Base-by-base conservation (phyloP, 2,888 invertebrate species). In the Tromatobia lineatoria region DNA sequence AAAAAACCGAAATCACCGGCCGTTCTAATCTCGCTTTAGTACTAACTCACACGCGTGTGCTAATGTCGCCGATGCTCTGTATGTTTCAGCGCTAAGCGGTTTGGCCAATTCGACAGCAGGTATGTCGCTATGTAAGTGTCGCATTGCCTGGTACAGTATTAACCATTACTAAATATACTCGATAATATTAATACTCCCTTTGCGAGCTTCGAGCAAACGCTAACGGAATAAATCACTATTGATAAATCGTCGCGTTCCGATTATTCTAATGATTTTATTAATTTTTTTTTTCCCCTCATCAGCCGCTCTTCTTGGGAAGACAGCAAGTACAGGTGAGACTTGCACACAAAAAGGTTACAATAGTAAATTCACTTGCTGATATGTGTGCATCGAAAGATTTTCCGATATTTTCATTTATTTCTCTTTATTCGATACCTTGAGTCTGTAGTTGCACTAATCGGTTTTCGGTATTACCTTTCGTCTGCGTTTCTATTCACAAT, bases 41-140 rank as follows among this genome's bases (percentile, higher is more conserved):
- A 88, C 89, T 86, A 88, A 90, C 85, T 86, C 87, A 76, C 85
- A 73, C 75, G 82, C 80, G 90, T 88, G 89, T 88, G 88, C 87
- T 90, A 90, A 90, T 90, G 88, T 86, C 89, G 89, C 83, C 87
- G 85, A 89, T 88, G 89, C 89, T 88, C 86, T 87, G 74, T 93
- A 91, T 94, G 93, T 94, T 94, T 90, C 94, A 94, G 94, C 94
- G 89, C 91, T 94, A 91, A 94, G 94, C 89, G 94, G 94, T 91
- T 93, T 94, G 92, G 94, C 94, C 89, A 94, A 94, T 91, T 94
- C 94, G 85, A 92, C 94, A 90, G 94, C 94, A 94, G 94, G 94
- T 94, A 94, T 94, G 94, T 94, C 93, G 91, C 91, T 93, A 93
- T 94, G 94, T 94, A 94, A 92, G 94, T 94, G 93, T 94, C 94